Base-by-base conservation (phyloP, 2,113 vertebrate species). In the Cinclus mexicanus region DNA sequence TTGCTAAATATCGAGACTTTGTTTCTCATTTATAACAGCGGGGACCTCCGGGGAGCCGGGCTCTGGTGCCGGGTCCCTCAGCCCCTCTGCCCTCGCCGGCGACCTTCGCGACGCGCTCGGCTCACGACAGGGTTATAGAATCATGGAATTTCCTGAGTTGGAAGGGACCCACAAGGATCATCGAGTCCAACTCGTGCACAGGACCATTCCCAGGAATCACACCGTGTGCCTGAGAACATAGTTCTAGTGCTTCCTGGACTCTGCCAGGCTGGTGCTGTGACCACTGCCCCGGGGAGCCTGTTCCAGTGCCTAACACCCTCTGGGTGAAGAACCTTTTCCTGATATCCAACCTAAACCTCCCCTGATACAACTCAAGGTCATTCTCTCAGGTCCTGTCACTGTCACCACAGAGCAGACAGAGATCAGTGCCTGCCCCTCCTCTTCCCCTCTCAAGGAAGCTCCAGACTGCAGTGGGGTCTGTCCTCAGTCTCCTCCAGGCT, bases 391-490 rank as follows among this genome's bases (percentile, higher is more conserved):
- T 46, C 10, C 39, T 78, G 28, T n/a, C 74, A 14, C 5, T 46
- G 2, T 12, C 47, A 55, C 11, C 14, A 13, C 0, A 53, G 28
- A 4, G 7, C 3, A 22, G 3, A 78, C 3, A 22, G 3, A 78
- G 28, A 41, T n/a, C 64, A 20, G 47, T 39, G 39, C 7, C 47
- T 70, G 47, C 23, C 23, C 20, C 39, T 26, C 25, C 17, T 15
- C 46, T 29, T n/a, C 18, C 41, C 20, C 12, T 47, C 46, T 12
- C 6, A 4, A 39, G 19, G 39, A 46, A 53, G 12, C 4, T 69
- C n/a, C 21, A n/a, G 44, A 9, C 29, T 2, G 2, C 2, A 2
- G 0, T n/a, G 28, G 7, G 10, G 12, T 63, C 20, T 70, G 8
- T 1, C 12, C 28, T 47, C 65, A 29, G 24, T 14, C 29, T 79